phyloP scores from a whole-genome alignment of 2,888 invertebrate genomes.

The Frankliniella fusca region DNA sequence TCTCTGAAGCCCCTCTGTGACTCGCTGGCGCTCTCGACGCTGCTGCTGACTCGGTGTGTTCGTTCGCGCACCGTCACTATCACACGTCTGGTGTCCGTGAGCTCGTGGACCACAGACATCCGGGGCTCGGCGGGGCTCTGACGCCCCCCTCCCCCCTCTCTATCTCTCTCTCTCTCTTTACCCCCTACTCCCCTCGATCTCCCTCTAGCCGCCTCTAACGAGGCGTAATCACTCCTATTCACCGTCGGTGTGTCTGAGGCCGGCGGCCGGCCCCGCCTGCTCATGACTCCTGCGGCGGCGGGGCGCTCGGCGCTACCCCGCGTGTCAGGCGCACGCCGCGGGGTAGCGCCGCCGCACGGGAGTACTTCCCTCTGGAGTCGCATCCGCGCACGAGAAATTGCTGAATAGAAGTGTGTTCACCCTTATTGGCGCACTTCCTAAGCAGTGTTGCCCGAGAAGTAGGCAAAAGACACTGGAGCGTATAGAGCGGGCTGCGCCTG shows the following conservation, averaged over 20 bases:
- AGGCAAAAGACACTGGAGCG: too few relatives aligned
- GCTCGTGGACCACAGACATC: not conserved
- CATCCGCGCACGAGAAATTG: too few relatives aligned
- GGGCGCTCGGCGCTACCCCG: not conserved
- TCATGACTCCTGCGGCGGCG: too few relatives aligned
- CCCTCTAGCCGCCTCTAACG: not conserved
- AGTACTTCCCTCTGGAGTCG: too few relatives aligned
- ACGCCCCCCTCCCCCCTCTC: not conserved
- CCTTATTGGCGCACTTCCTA: too few relatives aligned
- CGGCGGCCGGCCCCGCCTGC: too few relatives aligned
- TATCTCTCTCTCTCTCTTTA: not conserved
- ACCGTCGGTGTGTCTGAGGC: not conserved
- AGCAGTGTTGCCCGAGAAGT: too few relatives aligned
- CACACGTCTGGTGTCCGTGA: constrained; percentile 25
- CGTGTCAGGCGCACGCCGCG: not conserved
- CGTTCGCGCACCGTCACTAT: constrained; percentile 32
- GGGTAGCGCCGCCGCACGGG: not conserved
- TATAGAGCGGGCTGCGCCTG: too few relatives aligned
- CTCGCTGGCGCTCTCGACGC: constrained; percentile 32
- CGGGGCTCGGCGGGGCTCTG: too few relatives aligned
- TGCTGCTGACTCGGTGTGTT: constrained; percentile 30
- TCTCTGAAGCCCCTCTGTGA: not conserved
- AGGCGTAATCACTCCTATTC: not conserved
- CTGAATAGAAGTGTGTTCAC: too few relatives aligned
- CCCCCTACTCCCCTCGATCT: not conserved